Base-by-base conservation (phyloP, 1,140 invertebrate genomes). In the Cephus cinctus region DNA sequence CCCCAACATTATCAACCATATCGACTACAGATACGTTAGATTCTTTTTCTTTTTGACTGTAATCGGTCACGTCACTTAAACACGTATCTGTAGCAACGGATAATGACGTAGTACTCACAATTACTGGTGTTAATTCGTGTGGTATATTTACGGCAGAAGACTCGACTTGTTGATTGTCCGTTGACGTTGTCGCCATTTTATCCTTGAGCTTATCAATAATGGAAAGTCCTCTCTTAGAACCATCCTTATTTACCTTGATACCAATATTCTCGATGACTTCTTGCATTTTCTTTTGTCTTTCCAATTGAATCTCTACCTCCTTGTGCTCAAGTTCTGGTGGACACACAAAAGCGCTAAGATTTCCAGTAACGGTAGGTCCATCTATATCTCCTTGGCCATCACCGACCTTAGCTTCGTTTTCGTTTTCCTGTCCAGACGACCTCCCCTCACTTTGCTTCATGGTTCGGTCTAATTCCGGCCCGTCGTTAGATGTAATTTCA, bases 271-370 rank as follows among this genome's bases (percentile, higher is more conserved):
- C 52, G 1, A 61, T 60, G 14, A 76, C 65, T 34, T 75, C 72
- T 32, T 75, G 64, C 73, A 76, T 75, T 23, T 65, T 75, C 22
- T 73, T 72, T 25, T 67, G 64, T 5, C 74, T 52, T 18, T 76
- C 69, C 18, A 69, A 44, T 22, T 76, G 68, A 45, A 76, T 75
- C 30, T 75, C 70, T 4, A 64, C 61, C 12, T 75, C 71, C 12
- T 68, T 73, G 15, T 73, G 64, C 18, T 69, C 75, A n/a, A 76
- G 35, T 20, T 74, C 73, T 1, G 65, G 64, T 2, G 73, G 64
- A 44, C 69, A 75, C 21, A 76, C 75, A 31, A 76, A 76, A 0
- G 59, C 73, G 34, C 63, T 75, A 1, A 76, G 42, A 51, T 77
- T 74, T 32, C 58, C 39, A 27, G 25, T n/a, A 27, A 27, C 6